A percentile compares a stretch with the other conserved stretches of the same genome.
These are phyloP conservation scores for Leptopilina clavipes DNA, from an alignment of 1,140 invertebrate species.

Conservation along the genomic window DNA sequence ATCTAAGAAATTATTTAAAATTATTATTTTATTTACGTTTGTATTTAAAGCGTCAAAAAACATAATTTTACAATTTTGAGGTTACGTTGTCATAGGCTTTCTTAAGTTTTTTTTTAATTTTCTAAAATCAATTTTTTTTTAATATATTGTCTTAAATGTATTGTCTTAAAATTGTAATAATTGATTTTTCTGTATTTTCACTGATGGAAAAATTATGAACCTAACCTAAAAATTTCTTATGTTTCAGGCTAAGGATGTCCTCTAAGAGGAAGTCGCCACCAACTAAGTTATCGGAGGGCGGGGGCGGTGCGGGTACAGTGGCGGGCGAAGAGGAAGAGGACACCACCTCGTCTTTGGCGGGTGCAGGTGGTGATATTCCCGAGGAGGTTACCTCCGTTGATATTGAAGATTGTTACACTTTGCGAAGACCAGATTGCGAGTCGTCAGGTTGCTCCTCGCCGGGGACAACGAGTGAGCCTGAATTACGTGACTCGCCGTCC, in stretches of 20 bases:
- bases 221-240: too few relatives aligned
- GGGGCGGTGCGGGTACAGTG: slow-evolving; percentile 73
- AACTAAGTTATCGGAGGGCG: slow-evolving; percentile 90
- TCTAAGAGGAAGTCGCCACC: slow-evolving; percentile 94
- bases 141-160: too few relatives aligned
- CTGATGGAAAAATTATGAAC: not conserved
- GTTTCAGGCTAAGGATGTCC: slow-evolving; percentile 89
- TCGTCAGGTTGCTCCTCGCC: slow-evolving; percentile 72
- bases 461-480: slow-evolving; percentile 69
- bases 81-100: too few relatives aligned
- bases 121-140: too few relatives aligned
- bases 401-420: slow-evolving; percentile 65
- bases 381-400: slow-evolving; percentile 61
- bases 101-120: too few relatives aligned
- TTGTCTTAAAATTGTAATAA: too few relatives aligned
- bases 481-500: slow-evolving; percentile 67
- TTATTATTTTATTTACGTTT: too few relatives aligned
- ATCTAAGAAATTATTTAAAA: too few relatives aligned
- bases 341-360: slow-evolving; percentile 58
- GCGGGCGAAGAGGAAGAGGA: slow-evolving; percentile 78
- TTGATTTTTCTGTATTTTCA: not conserved
- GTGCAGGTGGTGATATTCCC: slow-evolving; percentile 47
- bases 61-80: too few relatives aligned
- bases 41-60: too few relatives aligned
- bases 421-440: slow-evolving; percentile 51